phyloP scores from a whole-genome alignment of 2,888 invertebrate species.

The Chrysodeixis includens region DNA sequence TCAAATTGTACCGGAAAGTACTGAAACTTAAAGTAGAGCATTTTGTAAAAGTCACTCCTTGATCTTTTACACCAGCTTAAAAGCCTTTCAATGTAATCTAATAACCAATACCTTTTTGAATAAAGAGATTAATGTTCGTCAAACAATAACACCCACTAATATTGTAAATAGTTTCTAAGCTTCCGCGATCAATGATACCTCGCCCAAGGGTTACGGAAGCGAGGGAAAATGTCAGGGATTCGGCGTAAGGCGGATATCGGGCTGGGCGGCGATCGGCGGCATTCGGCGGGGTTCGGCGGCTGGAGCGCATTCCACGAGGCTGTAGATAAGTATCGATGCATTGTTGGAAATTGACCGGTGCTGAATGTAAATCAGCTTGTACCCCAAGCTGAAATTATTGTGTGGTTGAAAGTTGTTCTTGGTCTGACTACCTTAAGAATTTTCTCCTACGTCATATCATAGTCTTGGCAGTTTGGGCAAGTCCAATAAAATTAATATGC shows the following conservation, averaged over 20 bases:
- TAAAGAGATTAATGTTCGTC: not conserved
- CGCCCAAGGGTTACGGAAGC: conserved; percentile 73
- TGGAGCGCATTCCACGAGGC: conserved; percentile 51
- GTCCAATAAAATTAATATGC: too few relatives aligned
- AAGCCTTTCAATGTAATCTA: not conserved
- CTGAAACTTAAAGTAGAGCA: not conserved
- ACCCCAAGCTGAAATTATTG: not conserved
- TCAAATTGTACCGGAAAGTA: not conserved
- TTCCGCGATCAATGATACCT: conserved; percentile 40
- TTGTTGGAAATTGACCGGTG: conserved; percentile 30
- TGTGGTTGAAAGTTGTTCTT: not conserved
- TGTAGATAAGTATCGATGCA: conserved; percentile 13
- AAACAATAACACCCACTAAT: conserved; percentile 3
- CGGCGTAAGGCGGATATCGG: conserved; percentile 65
- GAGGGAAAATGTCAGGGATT: conserved; percentile 83
- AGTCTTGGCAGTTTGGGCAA: too few relatives aligned
- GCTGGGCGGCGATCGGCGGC: conserved; percentile 30
- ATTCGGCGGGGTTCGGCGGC: conserved; percentile 47
- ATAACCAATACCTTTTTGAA: not conserved
- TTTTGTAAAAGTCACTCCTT: not conserved
- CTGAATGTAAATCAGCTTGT: conserved; percentile 20
- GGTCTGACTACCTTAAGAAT: not conserved
- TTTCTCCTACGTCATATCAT: too few relatives aligned
- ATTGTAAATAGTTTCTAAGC: conserved; percentile 5
- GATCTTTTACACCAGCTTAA: not conserved